A percentile compares a stretch with the other conserved stretches of the same genome.
Conservation (phyloP, 2,888 invertebrate species). For the Mythimna impura region DNA sequence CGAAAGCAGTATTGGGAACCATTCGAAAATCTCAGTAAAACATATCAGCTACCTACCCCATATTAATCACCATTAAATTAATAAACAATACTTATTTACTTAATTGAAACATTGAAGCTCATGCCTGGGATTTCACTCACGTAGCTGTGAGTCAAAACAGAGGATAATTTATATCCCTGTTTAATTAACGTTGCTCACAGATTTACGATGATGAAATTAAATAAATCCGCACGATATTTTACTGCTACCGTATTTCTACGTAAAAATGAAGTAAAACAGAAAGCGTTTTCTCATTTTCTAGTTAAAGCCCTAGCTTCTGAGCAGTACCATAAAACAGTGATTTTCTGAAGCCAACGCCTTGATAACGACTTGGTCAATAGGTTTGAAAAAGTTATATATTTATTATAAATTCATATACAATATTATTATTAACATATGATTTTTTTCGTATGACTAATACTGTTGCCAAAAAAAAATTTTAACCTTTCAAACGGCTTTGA, state of each 20-base stretch:
- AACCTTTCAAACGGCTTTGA: no score
- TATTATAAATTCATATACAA: no score
- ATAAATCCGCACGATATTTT: conserved; percentile 44
- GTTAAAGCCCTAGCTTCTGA: not conserved
- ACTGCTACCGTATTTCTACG: conserved; percentile 5
- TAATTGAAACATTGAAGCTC: conserved; percentile 31
- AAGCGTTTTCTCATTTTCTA: not conserved
- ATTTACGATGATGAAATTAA: conserved; percentile 49
- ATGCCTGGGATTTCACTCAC: conserved; percentile 29
- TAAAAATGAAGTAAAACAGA: conserved; percentile 14
- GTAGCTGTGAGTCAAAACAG: conserved; percentile 41
- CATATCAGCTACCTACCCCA: no score
- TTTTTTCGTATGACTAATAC: no score
- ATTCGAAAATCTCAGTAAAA: no score
- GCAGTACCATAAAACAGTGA: no score
- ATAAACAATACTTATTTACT: conserved; percentile 32
- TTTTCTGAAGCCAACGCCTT: no score
- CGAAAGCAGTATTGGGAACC: not conserved
- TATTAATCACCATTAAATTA: not conserved
- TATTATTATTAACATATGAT: no score
- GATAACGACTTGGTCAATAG: no score
- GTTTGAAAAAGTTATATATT: no score
- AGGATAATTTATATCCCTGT: conserved; percentile 43
- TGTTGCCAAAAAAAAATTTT: no score
- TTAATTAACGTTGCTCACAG: conserved; percentile 47